Evolutionary conservation across 2,113 vertebrate species (phyloP).

Genomic region (Megaceryle torquata): DNA sequence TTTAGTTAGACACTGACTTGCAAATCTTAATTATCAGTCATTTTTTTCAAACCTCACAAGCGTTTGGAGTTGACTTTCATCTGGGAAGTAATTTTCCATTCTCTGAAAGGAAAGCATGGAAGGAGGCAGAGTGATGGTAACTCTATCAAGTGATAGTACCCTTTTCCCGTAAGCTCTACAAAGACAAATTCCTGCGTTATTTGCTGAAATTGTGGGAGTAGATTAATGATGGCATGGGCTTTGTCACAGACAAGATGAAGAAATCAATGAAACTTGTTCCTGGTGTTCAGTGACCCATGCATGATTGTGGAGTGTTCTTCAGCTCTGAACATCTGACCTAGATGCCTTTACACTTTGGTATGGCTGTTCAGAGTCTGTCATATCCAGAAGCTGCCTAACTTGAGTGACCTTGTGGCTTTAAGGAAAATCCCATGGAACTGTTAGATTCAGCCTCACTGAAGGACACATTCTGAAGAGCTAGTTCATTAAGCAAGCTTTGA

Average conservation of each 20-base stretch:
- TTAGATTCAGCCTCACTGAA: conserved; percentile 78
- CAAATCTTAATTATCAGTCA: background rate
- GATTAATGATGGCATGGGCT: background rate
- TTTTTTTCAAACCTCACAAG: background rate
- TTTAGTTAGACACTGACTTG: background rate
- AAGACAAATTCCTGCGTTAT: background rate
- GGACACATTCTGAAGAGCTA: conserved; percentile 80
- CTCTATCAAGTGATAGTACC: background rate
- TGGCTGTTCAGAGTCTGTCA: conserved; percentile 1
- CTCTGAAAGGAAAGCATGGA: background rate
- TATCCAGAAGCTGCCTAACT: conserved; percentile 29
- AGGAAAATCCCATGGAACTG: conserved; percentile 62
- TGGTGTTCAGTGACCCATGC: background rate
- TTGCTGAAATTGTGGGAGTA: background rate
- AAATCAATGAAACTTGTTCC: background rate
- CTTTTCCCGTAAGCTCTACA: background rate
- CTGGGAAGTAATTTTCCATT: background rate
- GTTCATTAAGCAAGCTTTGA: conserved; percentile 79
- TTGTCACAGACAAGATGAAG: background rate
- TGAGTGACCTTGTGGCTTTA: conserved; percentile 48
- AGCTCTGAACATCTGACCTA: conserved; percentile 29
- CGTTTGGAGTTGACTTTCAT: background rate
- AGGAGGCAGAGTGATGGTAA: background rate
- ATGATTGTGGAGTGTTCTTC: background rate
- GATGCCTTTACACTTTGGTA: background rate